These are phyloP conservation scores for Aegithalos caudatus DNA, from an alignment of 2,113 vertebrate genomes.

Conservation along the genomic window DNA sequence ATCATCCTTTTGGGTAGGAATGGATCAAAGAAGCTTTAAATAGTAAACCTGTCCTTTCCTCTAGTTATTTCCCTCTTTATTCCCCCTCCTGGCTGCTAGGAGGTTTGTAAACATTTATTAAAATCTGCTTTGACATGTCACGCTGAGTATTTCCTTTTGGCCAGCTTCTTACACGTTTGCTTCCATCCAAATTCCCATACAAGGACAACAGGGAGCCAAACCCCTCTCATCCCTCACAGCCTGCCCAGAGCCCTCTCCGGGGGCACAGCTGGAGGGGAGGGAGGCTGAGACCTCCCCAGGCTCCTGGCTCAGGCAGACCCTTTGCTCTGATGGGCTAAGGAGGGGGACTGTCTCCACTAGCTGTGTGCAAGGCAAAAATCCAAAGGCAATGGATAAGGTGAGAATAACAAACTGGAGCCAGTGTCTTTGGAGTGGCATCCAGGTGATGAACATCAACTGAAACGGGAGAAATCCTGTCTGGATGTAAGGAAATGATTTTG, in stretches of 20 bases:
- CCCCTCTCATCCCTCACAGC: not conserved
- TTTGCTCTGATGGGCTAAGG: not conserved
- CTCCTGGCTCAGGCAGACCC: not conserved
- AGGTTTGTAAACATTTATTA: not conserved
- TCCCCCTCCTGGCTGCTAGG: not conserved
- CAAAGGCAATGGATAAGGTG: not conserved
- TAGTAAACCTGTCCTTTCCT: not conserved
- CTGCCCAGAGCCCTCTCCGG: not conserved
- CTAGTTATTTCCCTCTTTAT: not conserved
- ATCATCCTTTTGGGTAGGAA: not conserved
- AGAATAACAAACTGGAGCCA: not conserved
- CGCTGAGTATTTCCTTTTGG: slow-evolving; percentile 18
- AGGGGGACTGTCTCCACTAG: not conserved
- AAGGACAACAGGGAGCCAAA: not conserved
- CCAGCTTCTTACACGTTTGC: not conserved
- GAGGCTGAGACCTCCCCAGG: not conserved
- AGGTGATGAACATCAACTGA: not conserved
- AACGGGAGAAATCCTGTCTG: not conserved
- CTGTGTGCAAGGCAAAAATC: not conserved
- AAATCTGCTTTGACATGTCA: not conserved
- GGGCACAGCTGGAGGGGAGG: not conserved
- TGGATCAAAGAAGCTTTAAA: not conserved
- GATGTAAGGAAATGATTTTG: not conserved
- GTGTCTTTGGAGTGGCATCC: not conserved
- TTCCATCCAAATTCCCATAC: slow-evolving; percentile 30